Conservation (phyloP, 2,888 invertebrate genomes). For the Drosophila meridiana region DNA sequence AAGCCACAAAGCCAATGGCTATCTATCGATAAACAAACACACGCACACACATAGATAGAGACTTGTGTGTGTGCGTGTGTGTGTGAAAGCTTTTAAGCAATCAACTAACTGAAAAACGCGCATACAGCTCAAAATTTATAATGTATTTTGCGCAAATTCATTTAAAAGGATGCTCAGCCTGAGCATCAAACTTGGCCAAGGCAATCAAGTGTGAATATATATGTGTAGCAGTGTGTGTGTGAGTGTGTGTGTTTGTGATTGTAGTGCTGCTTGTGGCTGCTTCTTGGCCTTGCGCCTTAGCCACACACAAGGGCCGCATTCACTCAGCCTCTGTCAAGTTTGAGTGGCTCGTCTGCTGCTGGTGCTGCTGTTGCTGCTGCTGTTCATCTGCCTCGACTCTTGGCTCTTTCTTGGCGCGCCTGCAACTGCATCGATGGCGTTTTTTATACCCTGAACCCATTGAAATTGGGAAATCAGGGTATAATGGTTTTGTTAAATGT, state of each 20-base stretch:
- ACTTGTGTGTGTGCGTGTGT: constrained; percentile 7
- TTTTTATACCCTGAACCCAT: constrained; percentile 2
- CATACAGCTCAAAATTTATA: constrained; percentile 61
- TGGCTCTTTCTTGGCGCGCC: constrained; percentile 24
- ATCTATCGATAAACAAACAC: constrained; percentile 43
- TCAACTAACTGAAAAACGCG: constrained; percentile 53
- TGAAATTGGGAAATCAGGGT: no score
- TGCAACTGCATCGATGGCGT: constrained; percentile 61
- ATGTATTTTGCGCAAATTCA: constrained; percentile 70
- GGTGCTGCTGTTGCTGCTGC: constrained; percentile 25
- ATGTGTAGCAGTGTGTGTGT: constrained; percentile 4
- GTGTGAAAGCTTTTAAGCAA: constrained; percentile 58
- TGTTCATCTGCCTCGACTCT: constrained; percentile 23
- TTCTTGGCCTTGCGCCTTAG: constrained; percentile 64
- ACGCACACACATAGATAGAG: not conserved
- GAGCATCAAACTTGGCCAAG: constrained; percentile 68
- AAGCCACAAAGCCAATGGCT: constrained; percentile 40
- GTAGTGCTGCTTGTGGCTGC: constrained; percentile 40
- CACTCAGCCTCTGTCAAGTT: constrained; percentile 66
- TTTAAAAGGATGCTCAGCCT: constrained; percentile 69
- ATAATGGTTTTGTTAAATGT: no score
- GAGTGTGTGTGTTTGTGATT: constrained; percentile 21
- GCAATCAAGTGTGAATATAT: constrained; percentile 33
- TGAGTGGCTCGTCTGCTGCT: constrained; percentile 56
- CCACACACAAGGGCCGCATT: constrained; percentile 27